Conservation (phyloP, 2,113 vertebrate genomes). For the Colistium nudipinnis region DNA sequence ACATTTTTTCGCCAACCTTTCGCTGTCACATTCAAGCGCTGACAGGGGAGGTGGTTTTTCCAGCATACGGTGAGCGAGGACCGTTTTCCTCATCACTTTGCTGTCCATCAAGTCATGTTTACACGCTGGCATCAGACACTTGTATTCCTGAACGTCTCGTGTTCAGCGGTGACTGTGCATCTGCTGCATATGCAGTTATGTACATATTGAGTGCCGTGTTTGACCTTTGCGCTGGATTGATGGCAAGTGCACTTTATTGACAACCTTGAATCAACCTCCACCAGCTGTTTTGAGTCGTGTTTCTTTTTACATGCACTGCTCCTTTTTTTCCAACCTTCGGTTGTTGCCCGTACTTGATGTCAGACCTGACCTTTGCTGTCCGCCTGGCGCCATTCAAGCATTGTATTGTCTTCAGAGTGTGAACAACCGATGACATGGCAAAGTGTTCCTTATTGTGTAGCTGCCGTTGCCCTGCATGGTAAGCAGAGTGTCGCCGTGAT, state of each 20-base stretch:
- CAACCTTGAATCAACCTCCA: conserved; percentile 57
- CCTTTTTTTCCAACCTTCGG: conserved; percentile 22
- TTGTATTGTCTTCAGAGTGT: conserved; percentile 39
- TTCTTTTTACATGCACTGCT: conserved; percentile 4
- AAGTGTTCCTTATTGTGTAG: conserved; percentile 52
- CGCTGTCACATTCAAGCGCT: conserved; percentile 20
- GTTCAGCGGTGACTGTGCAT: conserved; percentile 18
- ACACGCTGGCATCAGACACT: conserved; percentile 49
- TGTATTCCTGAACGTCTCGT: conserved; percentile 28
- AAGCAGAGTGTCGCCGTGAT: conserved; percentile 71
- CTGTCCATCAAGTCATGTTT: conserved; percentile 58
- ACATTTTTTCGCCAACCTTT: not conserved
- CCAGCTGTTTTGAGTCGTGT: conserved; percentile 19
- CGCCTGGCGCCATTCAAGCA: conserved; percentile 10
- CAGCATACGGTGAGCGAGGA: conserved; percentile 3
- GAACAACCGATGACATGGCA: conserved; percentile 41
- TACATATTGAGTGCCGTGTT: conserved; percentile 52
- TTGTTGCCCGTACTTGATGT: not conserved
- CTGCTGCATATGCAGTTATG: conserved; percentile 51
- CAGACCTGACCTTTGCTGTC: conserved; percentile 40
- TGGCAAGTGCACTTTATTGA: conserved; percentile 69
- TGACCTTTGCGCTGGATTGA: conserved; percentile 64
- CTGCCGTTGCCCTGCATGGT: conserved; percentile 46
- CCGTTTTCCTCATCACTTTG: conserved; percentile 21
- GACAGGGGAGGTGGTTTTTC: conserved; percentile 24